phyloP scores from a whole-genome alignment of 2,888 invertebrate genomes.

The Philhelius pedissequus region DNA sequence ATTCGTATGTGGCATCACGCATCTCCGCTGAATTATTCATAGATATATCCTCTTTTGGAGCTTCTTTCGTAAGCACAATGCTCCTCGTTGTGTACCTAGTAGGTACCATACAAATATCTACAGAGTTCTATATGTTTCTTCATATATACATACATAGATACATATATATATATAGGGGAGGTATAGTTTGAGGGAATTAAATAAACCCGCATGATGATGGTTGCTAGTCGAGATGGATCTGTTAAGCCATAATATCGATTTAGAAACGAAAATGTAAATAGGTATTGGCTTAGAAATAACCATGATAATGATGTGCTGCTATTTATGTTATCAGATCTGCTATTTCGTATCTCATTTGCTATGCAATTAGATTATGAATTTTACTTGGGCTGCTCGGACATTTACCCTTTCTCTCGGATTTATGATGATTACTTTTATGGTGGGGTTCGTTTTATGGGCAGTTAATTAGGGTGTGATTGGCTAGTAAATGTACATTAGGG shows the following conservation, averaged over 20 bases:
- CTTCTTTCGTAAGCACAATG: neutral
- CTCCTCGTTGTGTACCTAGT: neutral
- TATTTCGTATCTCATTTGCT: constrained; percentile 14
- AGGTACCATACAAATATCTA: neutral
- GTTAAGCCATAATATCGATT: constrained; percentile 60
- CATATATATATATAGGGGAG: neutral
- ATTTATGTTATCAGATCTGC: constrained; percentile 42
- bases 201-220: neutral
- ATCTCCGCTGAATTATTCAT: constrained; percentile 66
- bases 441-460: neutral
- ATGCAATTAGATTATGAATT: constrained; percentile 29
- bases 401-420: neutral
- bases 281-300: constrained; percentile 40
- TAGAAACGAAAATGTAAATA: constrained; percentile 52
- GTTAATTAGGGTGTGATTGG: neutral
- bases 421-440: constrained; percentile 10
- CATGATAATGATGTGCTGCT: constrained; percentile 55
- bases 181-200: neutral
- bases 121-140: neutral
- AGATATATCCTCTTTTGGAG: constrained; percentile 20
- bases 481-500: neutral
- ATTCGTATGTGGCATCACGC: constrained; percentile 62
- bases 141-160: neutral
- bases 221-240: constrained; percentile 39
- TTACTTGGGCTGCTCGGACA: neutral